Base-by-base conservation (phyloP, 1,140 invertebrate genomes). In the Bathynomus jamesi region DNA sequence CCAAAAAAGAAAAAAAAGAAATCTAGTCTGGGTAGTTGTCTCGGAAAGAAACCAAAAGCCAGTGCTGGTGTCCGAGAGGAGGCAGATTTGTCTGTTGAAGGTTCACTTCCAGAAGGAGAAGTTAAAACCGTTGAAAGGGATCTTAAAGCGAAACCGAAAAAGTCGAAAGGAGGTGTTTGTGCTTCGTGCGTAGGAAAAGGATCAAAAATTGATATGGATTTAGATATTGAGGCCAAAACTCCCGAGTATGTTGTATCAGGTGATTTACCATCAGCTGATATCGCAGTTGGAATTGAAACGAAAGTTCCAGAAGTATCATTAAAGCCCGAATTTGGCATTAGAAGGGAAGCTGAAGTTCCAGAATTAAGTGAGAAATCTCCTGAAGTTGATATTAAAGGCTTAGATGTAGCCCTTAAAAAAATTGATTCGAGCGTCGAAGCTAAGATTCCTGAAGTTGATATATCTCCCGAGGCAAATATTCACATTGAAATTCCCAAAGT, bases 401-500 rank as follows among this genome's bases (percentile, higher is more conserved):
- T n/a, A n/a, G n/a, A n/a, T n/a, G n/a, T n/a, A n/a, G n/a, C n/a
- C n/a, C n/a, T n/a, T n/a, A n/a, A n/a, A n/a, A n/a, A n/a, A n/a
- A n/a, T n/a, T n/a, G n/a, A n/a, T n/a, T n/a, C n/a, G n/a, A n/a
- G n/a, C 8, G n/a, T 65, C 30, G 62, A 73, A 17, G 67, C 60
- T 10, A 30, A 40, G 11, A 24, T 68, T 29, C 64, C 66, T 0
- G 32, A 60, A 40, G 10, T 71, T 32, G 53, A 72, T 46, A 27
- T 62, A 28, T n/a, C n/a, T n/a, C 65, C 17, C 64, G 65, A n/a
- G 69, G 61, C 25, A 63, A 70, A 13, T 40, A 65, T 4, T 63
- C 69, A 5, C 25, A 61, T 25, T 13, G 61, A 21, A 65, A 67
- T n/a, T n/a, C n/a, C n/a, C n/a, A n/a, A n/a, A n/a, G n/a, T n/a